A percentile compares a stretch with the other conserved stretches of the same genome.
Conservation (phyloP, 2,888 invertebrate genomes). For the Therioaphis trifolii region DNA sequence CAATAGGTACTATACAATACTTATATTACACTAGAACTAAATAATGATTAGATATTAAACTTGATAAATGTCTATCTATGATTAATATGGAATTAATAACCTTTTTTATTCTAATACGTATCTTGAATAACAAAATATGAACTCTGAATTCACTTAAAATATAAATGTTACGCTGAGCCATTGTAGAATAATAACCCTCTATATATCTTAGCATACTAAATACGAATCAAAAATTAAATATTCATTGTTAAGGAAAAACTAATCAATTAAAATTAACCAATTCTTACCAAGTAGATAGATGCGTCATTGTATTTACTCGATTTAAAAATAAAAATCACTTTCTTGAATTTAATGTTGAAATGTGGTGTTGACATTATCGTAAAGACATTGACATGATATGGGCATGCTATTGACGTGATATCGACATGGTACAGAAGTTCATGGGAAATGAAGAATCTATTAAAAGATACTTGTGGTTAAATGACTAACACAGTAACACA, state of each 20-base stretch:
- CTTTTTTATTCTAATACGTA: no score
- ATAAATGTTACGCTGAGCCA: no score
- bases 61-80: no score
- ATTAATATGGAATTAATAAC: no score
- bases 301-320: neutral
- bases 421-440: neutral
- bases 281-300: neutral
- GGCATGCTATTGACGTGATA: no score
- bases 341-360: neutral
- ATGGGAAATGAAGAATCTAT: slow-evolving; percentile 2
- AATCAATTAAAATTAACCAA: neutral
- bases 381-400: neutral
- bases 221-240: neutral
- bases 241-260: neutral
- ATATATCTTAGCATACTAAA: neutral
- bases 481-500: slow-evolving; percentile 14
- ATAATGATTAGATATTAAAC: no score
- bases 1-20: no score
- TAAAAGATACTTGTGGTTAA: neutral
- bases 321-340: neutral
- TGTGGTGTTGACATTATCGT: neutral
- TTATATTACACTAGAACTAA: no score
- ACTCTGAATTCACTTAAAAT: no score
- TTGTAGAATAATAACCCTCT: no score
- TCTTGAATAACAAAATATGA: no score